Conservation (phyloP, 2,888 invertebrate species). For the Vanessa cardui region DNA sequence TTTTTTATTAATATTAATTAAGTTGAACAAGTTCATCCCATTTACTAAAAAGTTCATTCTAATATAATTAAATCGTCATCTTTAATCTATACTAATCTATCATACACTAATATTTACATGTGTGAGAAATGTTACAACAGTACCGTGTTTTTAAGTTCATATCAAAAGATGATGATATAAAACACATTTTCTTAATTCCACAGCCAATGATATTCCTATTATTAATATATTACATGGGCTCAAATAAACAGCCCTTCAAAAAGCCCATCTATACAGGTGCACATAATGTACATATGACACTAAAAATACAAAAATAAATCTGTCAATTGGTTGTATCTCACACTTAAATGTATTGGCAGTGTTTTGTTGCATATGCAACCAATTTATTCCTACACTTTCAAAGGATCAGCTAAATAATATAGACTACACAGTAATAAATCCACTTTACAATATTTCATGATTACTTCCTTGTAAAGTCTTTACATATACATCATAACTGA, state of each 20-base stretch:
- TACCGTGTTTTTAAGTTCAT: conserved; percentile 28
- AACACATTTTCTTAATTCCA: conserved; percentile 42
- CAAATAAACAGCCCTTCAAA: conserved; percentile 17
- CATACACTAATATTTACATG: conserved; percentile 49
- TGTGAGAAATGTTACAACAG: conserved; percentile 41
- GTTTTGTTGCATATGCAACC: conserved; percentile 17
- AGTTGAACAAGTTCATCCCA: conserved; percentile 57
- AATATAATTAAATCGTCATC: conserved; percentile 60
- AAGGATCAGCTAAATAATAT: not conserved
- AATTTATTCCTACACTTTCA: conserved; percentile 1
- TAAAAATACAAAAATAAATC: conserved; percentile 33
- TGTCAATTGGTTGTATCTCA: conserved; percentile 21
- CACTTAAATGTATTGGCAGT: conserved; percentile 33
- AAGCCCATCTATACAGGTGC: conserved; percentile 17
- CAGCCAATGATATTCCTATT: conserved; percentile 47
- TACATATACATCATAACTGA: conserved; percentile 1
- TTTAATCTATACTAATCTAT: conserved; percentile 49
- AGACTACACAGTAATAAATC: not conserved
- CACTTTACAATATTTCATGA: not conserved
- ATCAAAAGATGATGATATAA: conserved; percentile 33
- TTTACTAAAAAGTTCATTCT: conserved; percentile 50
- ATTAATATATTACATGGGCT: conserved; percentile 32
- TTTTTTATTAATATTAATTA: conserved; percentile 25
- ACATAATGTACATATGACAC: conserved; percentile 16
- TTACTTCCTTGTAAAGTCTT: not conserved